These are phyloP conservation scores for Leucoptera coffeella DNA, from an alignment of 2,888 invertebrate genomes.

Conservation along the genomic window DNA sequence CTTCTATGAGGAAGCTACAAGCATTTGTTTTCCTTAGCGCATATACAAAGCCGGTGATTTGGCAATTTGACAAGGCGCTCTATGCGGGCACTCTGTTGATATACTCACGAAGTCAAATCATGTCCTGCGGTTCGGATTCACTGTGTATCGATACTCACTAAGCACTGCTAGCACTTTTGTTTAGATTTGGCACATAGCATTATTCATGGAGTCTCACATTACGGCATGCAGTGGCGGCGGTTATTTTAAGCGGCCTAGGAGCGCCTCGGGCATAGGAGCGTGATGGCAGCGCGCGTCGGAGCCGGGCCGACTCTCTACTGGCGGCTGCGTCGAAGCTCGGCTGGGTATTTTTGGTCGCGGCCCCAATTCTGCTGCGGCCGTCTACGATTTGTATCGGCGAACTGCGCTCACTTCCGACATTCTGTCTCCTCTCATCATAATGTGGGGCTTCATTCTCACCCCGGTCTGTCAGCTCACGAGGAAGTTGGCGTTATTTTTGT, in stretches of 20 bases:
- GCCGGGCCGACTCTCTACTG: constrained; percentile 47
- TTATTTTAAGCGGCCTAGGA: not conserved
- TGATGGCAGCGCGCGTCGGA: constrained; percentile 44
- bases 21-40: constrained; percentile 4
- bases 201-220: no score
- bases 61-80: constrained; percentile 38
- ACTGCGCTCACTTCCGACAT: constrained; percentile 28
- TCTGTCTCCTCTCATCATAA: constrained; percentile 11
- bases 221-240: no score
- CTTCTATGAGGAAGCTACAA: not conserved
- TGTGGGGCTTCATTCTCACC: constrained; percentile 11
- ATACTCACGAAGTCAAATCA: constrained; percentile 29
- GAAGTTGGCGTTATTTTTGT: no score
- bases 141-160: not conserved
- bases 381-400: constrained; percentile 44
- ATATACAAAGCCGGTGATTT: constrained; percentile 13
- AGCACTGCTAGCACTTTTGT: not conserved
- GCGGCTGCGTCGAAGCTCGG: constrained; percentile 29
- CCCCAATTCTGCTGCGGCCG: constrained; percentile 42
- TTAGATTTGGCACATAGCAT: constrained; percentile 1
- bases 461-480: constrained; percentile 5
- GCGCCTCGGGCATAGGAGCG: constrained; percentile 6
- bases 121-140: not conserved
- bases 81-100: constrained; percentile 20
- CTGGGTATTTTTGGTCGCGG: constrained; percentile 50